Evolutionary conservation across 2,888 invertebrate species (phyloP), one percentile per base, ranked within the genome.

Genomic region (Drosophila borealis): DNA sequence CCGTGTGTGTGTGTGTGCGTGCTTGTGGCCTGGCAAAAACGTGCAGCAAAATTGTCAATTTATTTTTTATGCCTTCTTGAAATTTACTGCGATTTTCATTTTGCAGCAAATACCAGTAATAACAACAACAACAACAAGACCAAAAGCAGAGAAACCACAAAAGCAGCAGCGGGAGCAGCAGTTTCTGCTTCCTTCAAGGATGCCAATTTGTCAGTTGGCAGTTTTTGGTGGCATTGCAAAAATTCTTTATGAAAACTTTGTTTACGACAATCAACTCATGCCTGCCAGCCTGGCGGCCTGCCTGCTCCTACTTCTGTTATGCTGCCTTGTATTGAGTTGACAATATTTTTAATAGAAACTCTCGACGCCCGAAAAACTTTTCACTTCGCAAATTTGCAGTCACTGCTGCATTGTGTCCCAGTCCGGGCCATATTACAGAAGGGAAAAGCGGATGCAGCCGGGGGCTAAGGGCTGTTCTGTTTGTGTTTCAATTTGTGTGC

Each of bases 301-400:
- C 36, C 46, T 9, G 19, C 39, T 29, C 29, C 8, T 8, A 8
- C 29, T 8, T 29, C 19, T 8, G 45, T 36, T 21, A 44, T 44
- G 49, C 14, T 61, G 63, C 39, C 64, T 65, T 77, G 81, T 89
- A 87, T 89, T 89, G 87, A 83, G 88, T 89, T 83, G 84, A 83
- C 89, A 89, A 89, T 89, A 87, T 89, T 89, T 83, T 83, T 83
- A 83, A 83, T 89, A 87, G 87, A 89, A 89, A 87, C 87, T 77
- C 74, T 60, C 78, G 65, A 64, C 70, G 69, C 73, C 61, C 50
- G 50, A 65, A 74, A 77, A 83, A 83, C 61, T 87, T 83, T 83
- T 62, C 81, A 71, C 41, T 83, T 80, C 64, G 65, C 80, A 80
- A 80, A 75, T 80, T 75, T 70, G 64, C 77, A 65, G 72, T 37